These are phyloP conservation scores for Rhea pennata DNA, from an alignment of 2,113 vertebrate genomes.

Conservation along the genomic window DNA sequence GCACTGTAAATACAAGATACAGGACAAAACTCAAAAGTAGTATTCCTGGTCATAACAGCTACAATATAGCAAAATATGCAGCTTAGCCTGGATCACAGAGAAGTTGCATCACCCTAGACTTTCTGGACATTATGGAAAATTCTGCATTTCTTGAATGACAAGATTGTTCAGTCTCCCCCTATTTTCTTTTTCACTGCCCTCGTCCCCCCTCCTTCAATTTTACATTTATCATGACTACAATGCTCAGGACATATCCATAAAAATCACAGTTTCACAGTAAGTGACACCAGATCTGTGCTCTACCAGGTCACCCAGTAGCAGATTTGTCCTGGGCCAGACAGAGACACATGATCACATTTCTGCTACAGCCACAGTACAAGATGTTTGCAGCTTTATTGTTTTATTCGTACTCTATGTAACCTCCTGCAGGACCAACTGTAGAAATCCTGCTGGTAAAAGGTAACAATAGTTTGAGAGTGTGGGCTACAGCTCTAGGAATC, in stretches of 20 bases:
- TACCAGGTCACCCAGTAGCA: neutral
- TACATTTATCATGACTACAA: neutral
- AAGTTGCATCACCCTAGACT: neutral
- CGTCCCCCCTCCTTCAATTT: neutral
- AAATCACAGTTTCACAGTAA: neutral
- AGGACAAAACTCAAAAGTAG: neutral
- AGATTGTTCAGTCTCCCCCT: too few species aligned
- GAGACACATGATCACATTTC: neutral
- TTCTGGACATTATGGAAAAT: neutral
- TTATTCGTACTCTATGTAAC: neutral
- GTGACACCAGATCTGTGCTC: neutral
- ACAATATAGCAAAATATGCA: neutral
- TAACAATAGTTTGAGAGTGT: neutral
- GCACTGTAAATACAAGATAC: neutral
- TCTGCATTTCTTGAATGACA: neutral
- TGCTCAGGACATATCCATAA: neutral
- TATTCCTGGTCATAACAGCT: neutral
- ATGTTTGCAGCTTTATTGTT: neutral
- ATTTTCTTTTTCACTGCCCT: too few species aligned
- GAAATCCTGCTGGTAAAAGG: neutral
- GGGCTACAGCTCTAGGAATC: neutral
- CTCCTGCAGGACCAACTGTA: neutral
- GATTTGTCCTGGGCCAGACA: neutral
- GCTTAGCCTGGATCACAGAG: neutral
- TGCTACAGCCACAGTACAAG: neutral